A percentile compares a stretch with the other conserved stretches of the same genome.
Conservation (phyloP, 2,113 vertebrate species). For the Eudyptes chrysolophus region DNA sequence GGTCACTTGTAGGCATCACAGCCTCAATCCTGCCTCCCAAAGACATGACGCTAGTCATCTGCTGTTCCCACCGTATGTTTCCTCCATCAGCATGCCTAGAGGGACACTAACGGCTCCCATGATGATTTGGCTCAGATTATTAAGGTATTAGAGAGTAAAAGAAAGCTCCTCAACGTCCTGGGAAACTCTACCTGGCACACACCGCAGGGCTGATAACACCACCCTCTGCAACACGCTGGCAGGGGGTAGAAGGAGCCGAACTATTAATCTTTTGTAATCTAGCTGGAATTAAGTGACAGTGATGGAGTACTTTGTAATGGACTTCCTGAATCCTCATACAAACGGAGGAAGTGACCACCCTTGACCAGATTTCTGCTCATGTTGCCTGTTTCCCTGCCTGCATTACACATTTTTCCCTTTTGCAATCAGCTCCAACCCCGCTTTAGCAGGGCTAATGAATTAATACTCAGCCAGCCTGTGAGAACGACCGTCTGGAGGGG, state of each 20-base stretch:
- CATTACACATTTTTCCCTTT: not conserved
- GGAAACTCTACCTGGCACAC: not conserved
- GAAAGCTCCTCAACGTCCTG: not conserved
- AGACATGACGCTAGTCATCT: fast-evolving
- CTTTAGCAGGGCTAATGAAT: not conserved
- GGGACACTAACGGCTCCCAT: not conserved
- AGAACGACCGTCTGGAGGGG: not conserved
- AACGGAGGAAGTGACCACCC: slow-evolving; percentile 56
- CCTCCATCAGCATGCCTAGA: not conserved
- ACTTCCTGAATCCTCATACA: slow-evolving; percentile 53
- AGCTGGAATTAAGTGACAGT: slow-evolving; percentile 48
- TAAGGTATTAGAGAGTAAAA: not conserved
- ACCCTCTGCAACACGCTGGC: not conserved
- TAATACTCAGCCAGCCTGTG: not conserved
- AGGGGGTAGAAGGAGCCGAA: not conserved
- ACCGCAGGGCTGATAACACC: not conserved
- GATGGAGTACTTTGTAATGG: slow-evolving; percentile 47
- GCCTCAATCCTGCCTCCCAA: not conserved
- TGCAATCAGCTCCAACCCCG: not conserved
- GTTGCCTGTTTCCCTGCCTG: slow-evolving; percentile 38
- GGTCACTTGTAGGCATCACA: not conserved
- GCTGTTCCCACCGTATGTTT: not conserved
- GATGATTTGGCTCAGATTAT: not conserved
- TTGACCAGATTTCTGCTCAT: slow-evolving; percentile 44
- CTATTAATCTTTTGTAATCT: slow-evolving; percentile 40